Conservation (phyloP, 2,113 vertebrate species). For the Empidonax traillii region DNA sequence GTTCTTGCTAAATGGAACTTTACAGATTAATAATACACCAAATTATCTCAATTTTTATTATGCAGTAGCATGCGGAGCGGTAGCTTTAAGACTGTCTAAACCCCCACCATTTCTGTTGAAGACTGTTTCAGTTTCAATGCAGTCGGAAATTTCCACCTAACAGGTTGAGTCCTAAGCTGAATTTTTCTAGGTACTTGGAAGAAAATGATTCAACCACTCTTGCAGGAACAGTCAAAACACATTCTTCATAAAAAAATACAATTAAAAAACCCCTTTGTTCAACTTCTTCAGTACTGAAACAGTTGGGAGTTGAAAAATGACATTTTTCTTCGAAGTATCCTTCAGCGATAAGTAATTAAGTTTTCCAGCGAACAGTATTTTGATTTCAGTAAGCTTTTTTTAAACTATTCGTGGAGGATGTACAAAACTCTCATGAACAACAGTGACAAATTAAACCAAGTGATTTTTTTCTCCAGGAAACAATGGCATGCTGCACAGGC, state of each 20-base stretch:
- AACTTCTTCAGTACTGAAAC: not conserved
- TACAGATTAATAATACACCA: not conserved
- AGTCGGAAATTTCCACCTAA: not conserved
- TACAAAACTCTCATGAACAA: not conserved
- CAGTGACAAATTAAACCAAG: not conserved
- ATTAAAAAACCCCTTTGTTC: not conserved
- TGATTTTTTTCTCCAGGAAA: not conserved
- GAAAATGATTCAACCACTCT: not conserved
- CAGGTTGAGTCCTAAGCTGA: not conserved
- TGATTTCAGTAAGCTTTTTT: not conserved
- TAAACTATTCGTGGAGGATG: not conserved
- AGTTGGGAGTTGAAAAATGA: not conserved
- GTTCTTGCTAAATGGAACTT: not conserved
- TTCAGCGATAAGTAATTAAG: not conserved
- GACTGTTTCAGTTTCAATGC: not conserved
- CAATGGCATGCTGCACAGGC: not conserved
- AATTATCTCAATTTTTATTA: not conserved
- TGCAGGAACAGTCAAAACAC: not conserved
- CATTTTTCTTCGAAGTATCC: not conserved
- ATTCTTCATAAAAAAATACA: not conserved
- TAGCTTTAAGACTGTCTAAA: not conserved
- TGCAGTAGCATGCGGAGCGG: not conserved
- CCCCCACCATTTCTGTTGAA: not conserved
- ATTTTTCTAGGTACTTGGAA: not conserved
- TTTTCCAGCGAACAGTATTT: not conserved